Conservation (phyloP, 2,888 invertebrate genomes). For the Drosophila macrothrix region DNA sequence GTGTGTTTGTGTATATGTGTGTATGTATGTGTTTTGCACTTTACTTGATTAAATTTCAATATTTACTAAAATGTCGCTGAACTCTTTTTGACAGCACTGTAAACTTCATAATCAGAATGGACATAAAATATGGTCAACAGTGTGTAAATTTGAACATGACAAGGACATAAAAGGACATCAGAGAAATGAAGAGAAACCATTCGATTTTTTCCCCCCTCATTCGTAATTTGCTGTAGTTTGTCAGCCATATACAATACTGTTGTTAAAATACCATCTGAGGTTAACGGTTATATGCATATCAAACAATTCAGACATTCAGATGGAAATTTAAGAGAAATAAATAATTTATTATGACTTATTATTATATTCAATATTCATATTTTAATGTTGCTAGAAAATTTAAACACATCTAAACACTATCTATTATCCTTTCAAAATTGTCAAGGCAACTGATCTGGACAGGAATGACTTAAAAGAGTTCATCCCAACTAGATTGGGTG, state of each 20-base stretch:
- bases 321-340: background rate
- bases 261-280: constrained; percentile 7
- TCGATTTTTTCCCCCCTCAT: constrained; percentile 1
- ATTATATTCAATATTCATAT: background rate
- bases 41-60: constrained; percentile 82
- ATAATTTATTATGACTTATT: background rate
- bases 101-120: constrained; percentile 79
- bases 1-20: constrained; percentile 16
- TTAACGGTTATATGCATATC: constrained; percentile 24
- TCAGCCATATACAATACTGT: constrained; percentile 30
- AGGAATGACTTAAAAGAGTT: background rate
- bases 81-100: constrained; percentile 81
- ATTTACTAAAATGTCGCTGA: constrained; percentile 82
- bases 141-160: constrained; percentile 74
- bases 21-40: constrained; percentile 70
- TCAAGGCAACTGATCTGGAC: too few species aligned
- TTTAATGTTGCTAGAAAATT: background rate
- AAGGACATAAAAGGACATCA: constrained; percentile 57
- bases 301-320: constrained; percentile 19
- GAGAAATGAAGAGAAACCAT: constrained; percentile 29
- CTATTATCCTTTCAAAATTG: background rate
- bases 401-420: too few species aligned
- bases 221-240: constrained; percentile 54
- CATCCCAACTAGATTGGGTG: background rate
- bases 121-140: constrained; percentile 80